Evolutionary conservation across 2,113 vertebrate genomes (phyloP).

Genomic region (Grantiella picta): DNA sequence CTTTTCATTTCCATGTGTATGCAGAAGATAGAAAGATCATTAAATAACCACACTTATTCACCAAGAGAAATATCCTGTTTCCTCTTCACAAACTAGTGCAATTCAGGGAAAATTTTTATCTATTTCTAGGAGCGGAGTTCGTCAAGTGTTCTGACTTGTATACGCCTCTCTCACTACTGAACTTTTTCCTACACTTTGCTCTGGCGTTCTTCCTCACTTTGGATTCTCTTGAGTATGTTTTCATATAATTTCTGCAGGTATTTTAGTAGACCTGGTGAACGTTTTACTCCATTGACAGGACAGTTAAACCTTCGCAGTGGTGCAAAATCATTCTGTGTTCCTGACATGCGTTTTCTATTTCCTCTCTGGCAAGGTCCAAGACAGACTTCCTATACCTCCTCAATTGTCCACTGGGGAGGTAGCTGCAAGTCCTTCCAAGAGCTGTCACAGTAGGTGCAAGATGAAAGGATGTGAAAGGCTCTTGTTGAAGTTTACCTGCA

Average conservation of each 20-base stretch:
- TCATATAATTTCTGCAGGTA: background rate
- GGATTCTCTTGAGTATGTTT: background rate
- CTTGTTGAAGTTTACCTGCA: background rate
- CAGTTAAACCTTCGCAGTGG: background rate
- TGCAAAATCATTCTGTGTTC: background rate
- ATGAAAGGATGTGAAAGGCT: background rate
- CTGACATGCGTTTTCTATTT: background rate
- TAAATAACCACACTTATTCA: background rate
- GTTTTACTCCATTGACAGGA: background rate
- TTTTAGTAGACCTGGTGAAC: background rate
- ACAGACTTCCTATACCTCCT: background rate
- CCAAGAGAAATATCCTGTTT: background rate
- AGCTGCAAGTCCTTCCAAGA: background rate
- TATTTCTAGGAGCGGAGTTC: background rate
- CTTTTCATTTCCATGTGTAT: background rate
- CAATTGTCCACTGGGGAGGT: background rate
- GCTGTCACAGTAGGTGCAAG: background rate
- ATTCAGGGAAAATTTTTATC: background rate
- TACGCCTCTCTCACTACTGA: background rate
- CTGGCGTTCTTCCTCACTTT: background rate
- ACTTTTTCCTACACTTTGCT: background rate
- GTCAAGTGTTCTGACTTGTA: background rate
- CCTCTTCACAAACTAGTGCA: background rate
- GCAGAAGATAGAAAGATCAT: background rate
- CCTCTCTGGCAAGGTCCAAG: background rate